Base-by-base conservation (phyloP, 2,113 vertebrate species). In the Phasianus colchicus region DNA sequence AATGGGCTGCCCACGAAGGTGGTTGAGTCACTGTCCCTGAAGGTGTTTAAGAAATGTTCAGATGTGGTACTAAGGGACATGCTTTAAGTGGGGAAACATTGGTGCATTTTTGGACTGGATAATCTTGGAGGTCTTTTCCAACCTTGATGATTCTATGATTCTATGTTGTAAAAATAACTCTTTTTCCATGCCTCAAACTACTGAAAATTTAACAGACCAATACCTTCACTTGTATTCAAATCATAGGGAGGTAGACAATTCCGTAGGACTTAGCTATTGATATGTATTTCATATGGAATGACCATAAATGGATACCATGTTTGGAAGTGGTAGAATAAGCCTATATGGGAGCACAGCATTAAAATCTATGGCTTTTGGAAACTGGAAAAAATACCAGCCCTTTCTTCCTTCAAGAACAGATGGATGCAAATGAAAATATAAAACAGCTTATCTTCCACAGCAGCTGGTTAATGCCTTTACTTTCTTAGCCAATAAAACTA, bases 401-500 rank as follows among this genome's bases (percentile, higher is more conserved):
- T 63, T 94, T 78, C 36, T 79, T 79, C 58, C 63, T 48, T 82
- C 63, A 30, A 87, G 77, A 89, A 20, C 30, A 69, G 52, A 72
- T 61, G 52, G 78, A 75, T 79, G n/a, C 43, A 87, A 91, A 65
- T 0, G 3, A 92, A 92, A 87, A 3, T 57, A 70, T n/a, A 34
- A 83, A 73, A 70, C 61, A 4, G 42, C 22, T 65, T 92, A 36
- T 34, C 36, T 50, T 83, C 55, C 36, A 52, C 29, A 45, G 54
- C 30, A 91, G n/a, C 64, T 92, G 38, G 27, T 77, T 89, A 80
- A 61, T 87, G n/a, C 50, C 58, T 86, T 80, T 89, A 75, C 80
- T 83, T 86, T 89, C 50, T 83, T 77, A 83, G 81, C n/a, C 52
- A 96, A 71, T 84, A 90, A 79, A 6, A 89, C 30, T 45, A 79